A percentile compares a stretch with the other conserved stretches of the same genome.
Evolutionary conservation across 2,113 vertebrate genomes (phyloP).

Genomic region (Chaetodon trifascialis): DNA sequence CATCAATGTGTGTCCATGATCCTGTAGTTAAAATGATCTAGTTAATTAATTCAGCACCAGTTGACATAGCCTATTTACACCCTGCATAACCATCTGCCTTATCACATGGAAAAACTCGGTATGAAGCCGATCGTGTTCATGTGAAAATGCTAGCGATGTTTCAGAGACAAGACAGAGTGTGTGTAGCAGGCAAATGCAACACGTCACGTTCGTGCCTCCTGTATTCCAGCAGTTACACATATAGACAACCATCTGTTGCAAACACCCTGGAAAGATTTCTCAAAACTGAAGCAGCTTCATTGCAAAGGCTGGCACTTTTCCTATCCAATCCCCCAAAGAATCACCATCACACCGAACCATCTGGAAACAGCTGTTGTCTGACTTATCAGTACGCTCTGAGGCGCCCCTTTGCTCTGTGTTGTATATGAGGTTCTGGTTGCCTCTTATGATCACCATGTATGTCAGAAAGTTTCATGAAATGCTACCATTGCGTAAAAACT

Average conservation of each 20-base stretch:
- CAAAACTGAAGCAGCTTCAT: conserved; percentile 23
- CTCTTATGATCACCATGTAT: neutral
- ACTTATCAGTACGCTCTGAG: conserved; percentile 16
- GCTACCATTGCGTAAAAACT: neutral
- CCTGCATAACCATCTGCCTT: no score
- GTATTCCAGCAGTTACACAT: neutral
- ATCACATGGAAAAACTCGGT: no score
- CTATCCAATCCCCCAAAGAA: conserved; percentile 15
- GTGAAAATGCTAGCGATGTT: no score
- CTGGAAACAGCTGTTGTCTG: conserved; percentile 47
- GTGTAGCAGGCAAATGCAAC: no score
- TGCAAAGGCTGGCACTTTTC: conserved; percentile 13
- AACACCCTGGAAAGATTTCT: conserved; percentile 27
- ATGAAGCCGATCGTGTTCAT: no score
- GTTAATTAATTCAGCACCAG: no score
- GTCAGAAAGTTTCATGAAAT: neutral
- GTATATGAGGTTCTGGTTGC: neutral
- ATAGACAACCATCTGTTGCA: conserved; percentile 48
- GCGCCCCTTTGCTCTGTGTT: neutral
- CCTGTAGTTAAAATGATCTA: no score
- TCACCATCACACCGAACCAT: conserved; percentile 31
- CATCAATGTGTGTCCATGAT: no score
- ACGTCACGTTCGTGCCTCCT: no score
- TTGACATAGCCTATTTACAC: no score
- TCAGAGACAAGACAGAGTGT: no score